These are phyloP conservation scores for Julus scanicus DNA, from an alignment of 2,888 invertebrate genomes.

Conservation along the genomic window DNA sequence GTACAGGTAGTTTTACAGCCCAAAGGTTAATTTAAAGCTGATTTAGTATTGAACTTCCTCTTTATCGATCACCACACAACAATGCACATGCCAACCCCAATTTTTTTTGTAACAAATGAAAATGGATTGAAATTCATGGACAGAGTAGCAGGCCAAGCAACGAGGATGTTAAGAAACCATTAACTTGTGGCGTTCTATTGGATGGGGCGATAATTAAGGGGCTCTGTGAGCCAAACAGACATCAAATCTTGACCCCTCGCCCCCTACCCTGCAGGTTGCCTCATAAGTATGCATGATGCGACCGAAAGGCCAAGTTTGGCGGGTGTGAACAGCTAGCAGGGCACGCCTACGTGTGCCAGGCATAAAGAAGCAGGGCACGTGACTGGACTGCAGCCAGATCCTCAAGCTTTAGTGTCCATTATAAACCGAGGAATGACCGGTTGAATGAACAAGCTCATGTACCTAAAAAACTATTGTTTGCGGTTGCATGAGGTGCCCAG, in stretches of 20 bases:
- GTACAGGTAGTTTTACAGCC: neutral
- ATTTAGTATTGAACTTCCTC: neutral
- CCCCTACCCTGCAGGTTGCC: slow-evolving; percentile 3
- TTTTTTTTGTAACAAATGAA: neutral
- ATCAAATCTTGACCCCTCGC: slow-evolving; percentile 19
- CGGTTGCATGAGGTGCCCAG: slow-evolving; percentile 6
- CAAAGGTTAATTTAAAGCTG: neutral
- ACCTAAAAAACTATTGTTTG: neutral
- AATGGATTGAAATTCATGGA: neutral
- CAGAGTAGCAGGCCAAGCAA: neutral
- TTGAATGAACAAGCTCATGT: slow-evolving; percentile 25
- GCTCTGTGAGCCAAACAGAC: slow-evolving; percentile 34
- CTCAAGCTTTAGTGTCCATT: neutral
- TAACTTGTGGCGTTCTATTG: slow-evolving; percentile 1
- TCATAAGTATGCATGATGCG: slow-evolving; percentile 38
- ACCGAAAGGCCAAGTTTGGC: neutral
- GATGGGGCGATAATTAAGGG: slow-evolving; percentile 26
- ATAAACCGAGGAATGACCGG: slow-evolving; percentile 11
- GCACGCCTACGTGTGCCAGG: slow-evolving; percentile 11
- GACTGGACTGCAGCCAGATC: neutral
- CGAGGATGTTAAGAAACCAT: neutral
- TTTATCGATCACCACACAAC: neutral
- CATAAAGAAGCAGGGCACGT: slow-evolving; percentile 21
- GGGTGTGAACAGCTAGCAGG: slow-evolving; percentile 22
- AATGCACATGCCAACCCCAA: neutral